Base-by-base conservation (phyloP, 2,888 invertebrate genomes). In the Actias luna region DNA sequence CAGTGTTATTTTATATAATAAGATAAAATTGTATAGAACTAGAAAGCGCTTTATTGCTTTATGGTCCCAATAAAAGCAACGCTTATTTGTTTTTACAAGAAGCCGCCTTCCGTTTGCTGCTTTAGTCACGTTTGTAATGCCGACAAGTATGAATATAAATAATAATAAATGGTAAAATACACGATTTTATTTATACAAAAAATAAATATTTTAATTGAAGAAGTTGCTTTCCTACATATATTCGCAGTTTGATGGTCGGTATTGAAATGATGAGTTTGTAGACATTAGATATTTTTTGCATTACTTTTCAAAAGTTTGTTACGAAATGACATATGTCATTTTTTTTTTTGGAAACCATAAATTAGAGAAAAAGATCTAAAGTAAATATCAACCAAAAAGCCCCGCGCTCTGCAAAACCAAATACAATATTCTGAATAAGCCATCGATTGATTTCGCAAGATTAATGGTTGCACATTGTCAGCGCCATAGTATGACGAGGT, bases 381-480 rank as follows among this genome's bases (percentile, higher is more conserved):
- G 88, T 87, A 92, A 93, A 93, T 87, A 92, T 85, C 79, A 82
- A 87, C 81, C 83, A 75, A 88, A 89, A 50, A 50, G 25, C 22
- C 84, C 84, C 84, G 84, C 84, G 87, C 88, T n/a, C n/a, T 83
- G 88, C 79, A 85, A 89, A 88, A 85, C 89, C 91, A 87, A 90
- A 92, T 87, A 91, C 89, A 88, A 90, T 89, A 90, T 92, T 90
- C 89, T 88, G 89, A 92, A 90, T 91, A 91, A 90, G 89, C 92
- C 90, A 92, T 92, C 92, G 93, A 93, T 93, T 93, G 92, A 93
- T 93, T 93, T 91, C 84, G 82, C 82, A 93, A 93, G 93, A 93
- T 93, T 92, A 92, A 93, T 93, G 92, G 88, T 88, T 77, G 78
- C 83, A 89, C 87, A 92, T 92, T 92, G 92, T 92, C 90, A 92